A percentile compares a stretch with the other conserved stretches of the same genome.
Conservation (phyloP, 1,140 invertebrate genomes). For the Grapholita molesta region DNA sequence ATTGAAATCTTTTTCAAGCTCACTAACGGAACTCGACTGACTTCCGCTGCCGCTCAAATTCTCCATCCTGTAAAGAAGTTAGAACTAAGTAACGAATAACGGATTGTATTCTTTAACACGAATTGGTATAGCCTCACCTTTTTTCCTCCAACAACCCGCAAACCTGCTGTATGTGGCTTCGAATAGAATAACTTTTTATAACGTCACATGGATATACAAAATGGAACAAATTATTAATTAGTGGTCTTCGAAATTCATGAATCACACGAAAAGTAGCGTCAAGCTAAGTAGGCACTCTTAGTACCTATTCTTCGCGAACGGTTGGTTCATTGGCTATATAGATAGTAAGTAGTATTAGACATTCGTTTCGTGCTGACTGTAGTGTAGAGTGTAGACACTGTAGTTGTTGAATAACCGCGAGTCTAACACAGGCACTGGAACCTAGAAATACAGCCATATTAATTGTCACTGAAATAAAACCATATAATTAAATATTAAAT, state of each 20-base stretch:
- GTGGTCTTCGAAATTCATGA: slow-evolving; percentile 43
- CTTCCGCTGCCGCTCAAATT: slow-evolving; percentile 75
- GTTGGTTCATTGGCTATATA: slow-evolving; percentile 11
- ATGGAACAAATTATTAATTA: slow-evolving; percentile 38
- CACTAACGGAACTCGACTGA: slow-evolving; percentile 74
- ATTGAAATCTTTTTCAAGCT: slow-evolving; percentile 73
- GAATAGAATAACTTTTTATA: slow-evolving; percentile 39
- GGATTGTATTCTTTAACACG: slow-evolving; percentile 50
- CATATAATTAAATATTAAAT: too few relatives aligned
- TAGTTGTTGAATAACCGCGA: background rate
- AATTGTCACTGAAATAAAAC: background rate
- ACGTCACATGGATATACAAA: slow-evolving; percentile 33
- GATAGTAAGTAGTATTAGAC: background rate
- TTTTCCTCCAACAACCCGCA: slow-evolving; percentile 28
- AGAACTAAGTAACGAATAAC: slow-evolving; percentile 54
- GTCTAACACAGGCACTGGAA: background rate
- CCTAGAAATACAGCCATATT: background rate
- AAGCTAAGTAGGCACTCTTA: slow-evolving; percentile 4
- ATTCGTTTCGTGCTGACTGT: background rate
- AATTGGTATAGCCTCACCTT: slow-evolving; percentile 53
- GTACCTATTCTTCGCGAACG: background rate
- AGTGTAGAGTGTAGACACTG: too few relatives aligned
- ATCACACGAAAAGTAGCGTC: slow-evolving; percentile 60
- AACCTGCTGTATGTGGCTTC: slow-evolving; percentile 19
- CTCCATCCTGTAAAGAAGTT: slow-evolving; percentile 69